These are phyloP conservation scores for Pimpla rufipes DNA, from an alignment of 2,888 invertebrate genomes.

Conservation along the genomic window DNA sequence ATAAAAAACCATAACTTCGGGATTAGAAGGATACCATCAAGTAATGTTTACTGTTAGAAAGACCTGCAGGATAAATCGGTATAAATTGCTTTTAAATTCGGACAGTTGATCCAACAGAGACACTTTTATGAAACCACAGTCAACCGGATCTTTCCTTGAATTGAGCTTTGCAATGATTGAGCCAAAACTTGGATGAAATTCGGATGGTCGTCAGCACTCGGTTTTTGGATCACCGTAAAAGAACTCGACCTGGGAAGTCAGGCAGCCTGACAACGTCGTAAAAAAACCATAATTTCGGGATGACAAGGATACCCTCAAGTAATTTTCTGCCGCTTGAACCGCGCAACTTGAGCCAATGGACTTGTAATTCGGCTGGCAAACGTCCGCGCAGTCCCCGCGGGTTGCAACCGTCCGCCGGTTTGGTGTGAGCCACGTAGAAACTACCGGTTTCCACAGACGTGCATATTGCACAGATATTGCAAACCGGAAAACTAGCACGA, in stretches of 20 bases:
- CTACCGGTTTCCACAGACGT: conserved; percentile 25
- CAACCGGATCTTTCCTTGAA: neutral
- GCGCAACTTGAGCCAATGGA: no score
- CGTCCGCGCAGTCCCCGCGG: neutral
- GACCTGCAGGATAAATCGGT: neutral
- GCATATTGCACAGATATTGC: conserved; percentile 3
- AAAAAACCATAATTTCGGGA: no score
- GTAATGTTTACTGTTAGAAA: no score
- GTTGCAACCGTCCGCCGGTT: neutral
- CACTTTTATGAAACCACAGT: neutral
- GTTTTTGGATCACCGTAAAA: no score
- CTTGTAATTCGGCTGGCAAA: neutral
- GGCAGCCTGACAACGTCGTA: neutral
- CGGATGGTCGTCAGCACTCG: no score
- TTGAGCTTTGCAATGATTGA: neutral
- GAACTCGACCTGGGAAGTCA: no score
- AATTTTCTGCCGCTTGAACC: no score
- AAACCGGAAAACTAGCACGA: conserved; percentile 10
- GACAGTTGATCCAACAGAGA: neutral
- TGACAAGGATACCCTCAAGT: no score
- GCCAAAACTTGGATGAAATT: no score
- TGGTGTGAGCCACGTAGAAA: neutral
- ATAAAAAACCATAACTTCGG: no score
- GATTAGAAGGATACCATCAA: no score
- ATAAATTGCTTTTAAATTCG: neutral